A percentile compares a stretch with the other conserved stretches of the same genome.
Conservation (phyloP, 1,140 invertebrate species). For the Apis cerana region DNA sequence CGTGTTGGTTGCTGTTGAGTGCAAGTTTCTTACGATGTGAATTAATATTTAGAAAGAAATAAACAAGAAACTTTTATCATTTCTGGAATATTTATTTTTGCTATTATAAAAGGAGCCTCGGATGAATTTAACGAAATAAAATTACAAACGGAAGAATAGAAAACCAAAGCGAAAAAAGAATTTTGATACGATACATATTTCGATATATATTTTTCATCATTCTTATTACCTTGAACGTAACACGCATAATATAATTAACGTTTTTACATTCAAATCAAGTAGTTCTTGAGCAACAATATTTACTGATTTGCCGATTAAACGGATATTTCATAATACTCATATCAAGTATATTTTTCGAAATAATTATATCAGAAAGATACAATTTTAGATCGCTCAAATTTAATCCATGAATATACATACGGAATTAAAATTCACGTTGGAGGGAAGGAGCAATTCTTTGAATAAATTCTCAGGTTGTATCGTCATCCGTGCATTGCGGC, state of each 20-base stretch:
- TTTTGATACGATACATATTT: neutral
- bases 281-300: neutral
- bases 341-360: neutral
- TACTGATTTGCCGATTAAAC: neutral
- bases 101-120: too few relatives aligned
- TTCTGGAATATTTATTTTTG: neutral
- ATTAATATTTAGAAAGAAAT: neutral
- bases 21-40: neutral
- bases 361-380: neutral
- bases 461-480: constrained; percentile 10
- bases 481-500: constrained; percentile 5
- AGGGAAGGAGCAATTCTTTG: constrained; percentile 1
- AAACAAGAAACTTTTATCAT: too few relatives aligned
- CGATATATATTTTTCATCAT: neutral
- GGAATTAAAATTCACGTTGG: neutral
- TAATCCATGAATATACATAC: neutral
- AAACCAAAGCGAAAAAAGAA: neutral
- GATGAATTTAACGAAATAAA: neutral
- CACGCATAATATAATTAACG: neutral
- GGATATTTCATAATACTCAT: neutral
- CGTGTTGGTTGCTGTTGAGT: neutral
- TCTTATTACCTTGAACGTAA: neutral
- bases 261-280: neutral
- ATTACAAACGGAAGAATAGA: neutral
- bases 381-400: neutral